Evolutionary conservation across 1,140 invertebrate genomes (phyloP).

Genomic region (Drosophila asahinai): DNA sequence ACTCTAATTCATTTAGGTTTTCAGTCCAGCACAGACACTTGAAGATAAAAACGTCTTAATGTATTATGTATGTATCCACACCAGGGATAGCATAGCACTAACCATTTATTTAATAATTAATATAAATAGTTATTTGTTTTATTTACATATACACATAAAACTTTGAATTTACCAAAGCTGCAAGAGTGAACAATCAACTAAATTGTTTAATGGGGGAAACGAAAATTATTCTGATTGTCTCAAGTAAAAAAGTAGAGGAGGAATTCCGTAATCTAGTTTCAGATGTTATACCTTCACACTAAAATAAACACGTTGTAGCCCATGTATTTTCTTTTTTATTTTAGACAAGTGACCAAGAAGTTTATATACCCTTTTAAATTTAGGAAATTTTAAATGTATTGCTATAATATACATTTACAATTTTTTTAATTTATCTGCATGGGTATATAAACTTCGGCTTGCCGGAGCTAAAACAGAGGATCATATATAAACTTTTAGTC

Average conservation of each 20-base stretch:
- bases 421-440: too few relatives aligned
- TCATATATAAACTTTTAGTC: too few relatives aligned
- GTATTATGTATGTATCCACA: too few relatives aligned
- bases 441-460: too few relatives aligned
- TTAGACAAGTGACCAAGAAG: slow-evolving; percentile 39
- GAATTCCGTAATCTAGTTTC: slow-evolving; percentile 5
- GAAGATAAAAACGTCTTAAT: slow-evolving; percentile 8
- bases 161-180: slow-evolving; percentile 43
- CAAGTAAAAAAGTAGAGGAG: slow-evolving; percentile 3
- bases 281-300: not conserved
- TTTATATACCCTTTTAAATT: too few relatives aligned
- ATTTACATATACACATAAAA: not conserved
- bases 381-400: too few relatives aligned
- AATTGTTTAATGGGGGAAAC: slow-evolving; percentile 31
- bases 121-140: not conserved
- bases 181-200: slow-evolving; percentile 34
- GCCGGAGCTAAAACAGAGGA: too few relatives aligned
- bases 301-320: slow-evolving; percentile 4
- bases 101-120: not conserved
- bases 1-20: slow-evolving; percentile 15
- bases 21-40: slow-evolving; percentile 7
- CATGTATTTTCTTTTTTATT: slow-evolving; percentile 37
- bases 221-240: slow-evolving; percentile 35
- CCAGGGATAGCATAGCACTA: too few relatives aligned
- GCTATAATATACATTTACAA: too few relatives aligned